A percentile compares a stretch with the other conserved stretches of the same genome.
Conservation (phyloP, 2,797 vertebrate genomes). For the Leptoclinus maculatus region DNA sequence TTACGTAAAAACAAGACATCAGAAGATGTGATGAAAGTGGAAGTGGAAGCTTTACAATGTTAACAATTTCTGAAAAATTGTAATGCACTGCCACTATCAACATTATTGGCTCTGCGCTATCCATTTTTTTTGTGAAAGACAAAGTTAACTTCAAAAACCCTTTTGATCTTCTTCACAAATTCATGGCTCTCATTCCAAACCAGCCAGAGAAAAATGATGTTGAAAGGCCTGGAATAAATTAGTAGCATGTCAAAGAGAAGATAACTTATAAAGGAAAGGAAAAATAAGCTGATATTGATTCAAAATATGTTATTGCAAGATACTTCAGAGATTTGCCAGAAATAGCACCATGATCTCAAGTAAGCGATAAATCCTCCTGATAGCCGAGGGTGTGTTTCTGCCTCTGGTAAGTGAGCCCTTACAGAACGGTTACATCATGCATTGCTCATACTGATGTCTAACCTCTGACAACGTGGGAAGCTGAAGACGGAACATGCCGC, state of each 20-base stretch:
- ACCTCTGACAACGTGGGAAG: background rate
- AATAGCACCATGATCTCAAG: conserved; percentile 31
- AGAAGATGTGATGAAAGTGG: conserved; percentile 16
- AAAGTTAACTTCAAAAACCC: conserved; percentile 35
- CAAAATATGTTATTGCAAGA: conserved; percentile 47
- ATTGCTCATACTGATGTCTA: conserved; percentile 20
- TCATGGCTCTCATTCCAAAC: conserved; percentile 10
- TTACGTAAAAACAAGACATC: background rate
- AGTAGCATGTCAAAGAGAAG: conserved; percentile 25
- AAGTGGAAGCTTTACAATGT: background rate
- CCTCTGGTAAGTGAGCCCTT: conserved; percentile 34
- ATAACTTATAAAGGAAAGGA: background rate
- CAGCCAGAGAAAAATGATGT: conserved; percentile 6
- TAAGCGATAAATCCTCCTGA: conserved; percentile 55
- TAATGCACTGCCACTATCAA: background rate
- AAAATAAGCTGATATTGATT: conserved; percentile 27
- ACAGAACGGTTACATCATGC: conserved; percentile 58
- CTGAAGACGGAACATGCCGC: background rate
- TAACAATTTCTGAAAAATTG: conserved; percentile 11
- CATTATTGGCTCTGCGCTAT: background rate
- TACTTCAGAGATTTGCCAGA: conserved; percentile 20
- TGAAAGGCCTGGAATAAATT: conserved; percentile 36
- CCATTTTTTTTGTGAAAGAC: conserved; percentile 17
- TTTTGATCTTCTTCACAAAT: conserved; percentile 47
- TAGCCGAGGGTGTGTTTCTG: conserved; percentile 42